These are phyloP conservation scores for Sympetrum striolatum DNA, from an alignment of 2,888 invertebrate species.

Conservation along the genomic window DNA sequence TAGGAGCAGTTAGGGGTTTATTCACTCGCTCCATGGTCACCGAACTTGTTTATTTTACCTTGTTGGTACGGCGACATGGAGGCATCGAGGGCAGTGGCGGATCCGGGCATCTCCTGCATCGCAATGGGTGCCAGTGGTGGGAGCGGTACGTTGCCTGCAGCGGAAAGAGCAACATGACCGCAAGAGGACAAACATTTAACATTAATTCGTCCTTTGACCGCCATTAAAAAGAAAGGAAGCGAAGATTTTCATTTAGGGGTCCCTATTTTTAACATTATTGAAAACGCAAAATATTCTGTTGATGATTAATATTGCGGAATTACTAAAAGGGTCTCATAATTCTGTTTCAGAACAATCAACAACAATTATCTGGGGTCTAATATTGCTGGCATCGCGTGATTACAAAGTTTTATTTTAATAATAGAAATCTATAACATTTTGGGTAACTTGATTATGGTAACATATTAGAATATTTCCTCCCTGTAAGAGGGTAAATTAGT, in stretches of 20 bases:
- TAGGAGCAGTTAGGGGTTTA: too few relatives aligned
- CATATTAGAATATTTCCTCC: too few relatives aligned
- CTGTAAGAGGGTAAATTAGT: too few relatives aligned
- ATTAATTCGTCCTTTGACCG: neutral
- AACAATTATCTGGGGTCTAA: too few relatives aligned
- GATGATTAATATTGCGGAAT: neutral
- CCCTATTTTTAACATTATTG: too few relatives aligned
- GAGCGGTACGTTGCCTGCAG: slow-evolving; percentile 67
- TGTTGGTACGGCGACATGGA: slow-evolving; percentile 73
- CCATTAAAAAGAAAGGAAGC: neutral
- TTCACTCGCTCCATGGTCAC: neutral
- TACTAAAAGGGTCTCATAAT: too few relatives aligned
- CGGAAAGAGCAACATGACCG: slow-evolving; percentile 14
- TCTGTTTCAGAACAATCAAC: too few relatives aligned
- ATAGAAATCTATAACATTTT: too few relatives aligned
- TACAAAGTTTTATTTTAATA: too few relatives aligned
- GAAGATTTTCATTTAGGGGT: neutral
- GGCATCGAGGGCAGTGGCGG: slow-evolving; percentile 65
- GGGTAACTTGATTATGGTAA: too few relatives aligned
- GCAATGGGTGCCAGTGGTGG: slow-evolving; percentile 76
- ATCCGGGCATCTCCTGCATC: slow-evolving; percentile 71
- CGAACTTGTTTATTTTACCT: slow-evolving; percentile 63
- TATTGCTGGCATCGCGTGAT: too few relatives aligned
- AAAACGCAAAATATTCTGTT: neutral
- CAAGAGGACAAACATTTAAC: neutral